phyloP scores from a whole-genome alignment of 2,113 vertebrate genomes.

The Delphinus delphis region DNA sequence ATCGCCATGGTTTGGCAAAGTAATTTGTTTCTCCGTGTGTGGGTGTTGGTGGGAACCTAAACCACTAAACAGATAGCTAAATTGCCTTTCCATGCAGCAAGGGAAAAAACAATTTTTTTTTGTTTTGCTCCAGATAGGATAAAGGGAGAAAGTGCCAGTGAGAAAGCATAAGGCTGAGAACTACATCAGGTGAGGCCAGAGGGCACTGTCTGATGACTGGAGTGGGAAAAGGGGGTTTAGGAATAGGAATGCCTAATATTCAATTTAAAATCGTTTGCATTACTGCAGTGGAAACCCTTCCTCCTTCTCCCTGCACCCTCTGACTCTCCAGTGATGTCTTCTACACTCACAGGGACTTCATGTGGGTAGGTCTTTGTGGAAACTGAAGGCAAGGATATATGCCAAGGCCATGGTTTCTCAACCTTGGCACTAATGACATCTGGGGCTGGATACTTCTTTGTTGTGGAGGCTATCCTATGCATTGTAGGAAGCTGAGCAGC shows the following conservation, averaged over 20 bases:
- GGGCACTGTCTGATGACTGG: background rate
- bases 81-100: background rate
- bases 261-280: background rate
- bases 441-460: background rate
- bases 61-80: background rate
- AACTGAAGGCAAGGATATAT: background rate
- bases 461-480: no score
- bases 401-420: background rate
- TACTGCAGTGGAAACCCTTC: background rate
- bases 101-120: background rate
- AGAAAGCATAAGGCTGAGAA: background rate
- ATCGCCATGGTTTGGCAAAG: background rate
- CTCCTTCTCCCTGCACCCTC: background rate
- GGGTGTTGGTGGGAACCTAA: background rate
- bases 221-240: background rate
- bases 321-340: background rate
- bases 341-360: background rate
- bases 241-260: background rate
- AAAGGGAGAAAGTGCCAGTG: background rate
- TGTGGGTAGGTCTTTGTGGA: background rate
- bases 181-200: background rate
- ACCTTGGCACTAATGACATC: background rate
- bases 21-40: background rate
- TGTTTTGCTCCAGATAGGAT: background rate
- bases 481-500: background rate